phyloP scores from a whole-genome alignment of 2,797 vertebrate genomes.

The Etheostoma perlongum region DNA sequence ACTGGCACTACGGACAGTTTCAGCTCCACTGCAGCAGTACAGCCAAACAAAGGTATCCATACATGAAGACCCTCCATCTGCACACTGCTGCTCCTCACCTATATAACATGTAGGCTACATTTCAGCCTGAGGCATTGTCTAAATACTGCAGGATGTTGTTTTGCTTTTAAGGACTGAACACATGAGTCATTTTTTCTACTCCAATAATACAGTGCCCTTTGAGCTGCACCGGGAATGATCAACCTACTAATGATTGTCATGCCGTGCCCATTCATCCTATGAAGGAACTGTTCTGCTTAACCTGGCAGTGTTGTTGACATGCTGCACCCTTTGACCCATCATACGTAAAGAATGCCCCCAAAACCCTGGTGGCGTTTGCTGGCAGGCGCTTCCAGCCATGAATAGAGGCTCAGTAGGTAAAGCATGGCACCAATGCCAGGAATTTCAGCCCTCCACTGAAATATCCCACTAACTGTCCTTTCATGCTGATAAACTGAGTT shows the following conservation, averaged over 20 bases:
- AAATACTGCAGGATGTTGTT: constrained; percentile 1
- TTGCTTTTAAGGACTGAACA: background rate
- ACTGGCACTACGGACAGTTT: constrained; percentile 3
- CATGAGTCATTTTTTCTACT: constrained; percentile 4
- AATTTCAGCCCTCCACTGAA: constrained; percentile 58
- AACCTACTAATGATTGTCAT: constrained; percentile 25
- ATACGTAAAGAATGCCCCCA: constrained; percentile 36
- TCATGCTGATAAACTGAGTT: constrained; percentile 18
- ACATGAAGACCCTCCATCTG: constrained; percentile 30
- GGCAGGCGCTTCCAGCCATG: constrained; percentile 45
- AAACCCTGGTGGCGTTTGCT: constrained; percentile 18
- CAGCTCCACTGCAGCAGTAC: constrained; percentile 48
- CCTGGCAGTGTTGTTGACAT: constrained; percentile 39
- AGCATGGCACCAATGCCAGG: constrained; percentile 67
- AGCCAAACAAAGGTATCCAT: constrained; percentile 61
- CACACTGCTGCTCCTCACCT: constrained; percentile 17
- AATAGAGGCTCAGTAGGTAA: constrained; percentile 72
- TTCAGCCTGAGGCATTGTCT: background rate
- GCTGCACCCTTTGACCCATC: constrained; percentile 47
- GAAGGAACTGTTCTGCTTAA: constrained; percentile 24
- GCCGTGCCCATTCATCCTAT: constrained; percentile 23
- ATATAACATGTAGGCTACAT: background rate
- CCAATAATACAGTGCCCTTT: constrained; percentile 47
- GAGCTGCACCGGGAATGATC: constrained; percentile 24
- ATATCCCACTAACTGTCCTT: constrained; percentile 29